These are phyloP conservation scores for Sylvia atricapilla DNA, from an alignment of 2,113 vertebrate genomes.

Conservation along the genomic window DNA sequence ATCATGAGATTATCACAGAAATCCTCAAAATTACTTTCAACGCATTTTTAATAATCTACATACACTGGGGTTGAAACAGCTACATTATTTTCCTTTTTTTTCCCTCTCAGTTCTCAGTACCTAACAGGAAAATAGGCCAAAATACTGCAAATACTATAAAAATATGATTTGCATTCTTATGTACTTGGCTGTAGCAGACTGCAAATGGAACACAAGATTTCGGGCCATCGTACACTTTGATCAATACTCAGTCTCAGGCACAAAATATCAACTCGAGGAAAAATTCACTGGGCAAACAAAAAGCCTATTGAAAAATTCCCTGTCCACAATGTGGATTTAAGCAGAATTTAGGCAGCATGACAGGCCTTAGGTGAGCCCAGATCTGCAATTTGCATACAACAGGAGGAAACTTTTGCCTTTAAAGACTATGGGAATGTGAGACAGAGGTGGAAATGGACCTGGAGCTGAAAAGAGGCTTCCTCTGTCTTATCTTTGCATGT, in stretches of 20 bases:
- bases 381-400: background rate
- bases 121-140: background rate
- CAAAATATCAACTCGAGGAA: background rate
- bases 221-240: background rate
- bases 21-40: background rate
- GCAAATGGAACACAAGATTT: background rate
- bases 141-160: background rate
- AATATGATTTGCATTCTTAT: background rate
- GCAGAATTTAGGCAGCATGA: background rate
- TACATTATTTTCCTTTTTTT: background rate
- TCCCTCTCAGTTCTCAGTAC: background rate
- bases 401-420: background rate
- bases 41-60: background rate
- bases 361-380: background rate
- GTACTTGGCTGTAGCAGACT: background rate
- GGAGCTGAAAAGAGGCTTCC: background rate
- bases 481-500: background rate
- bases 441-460: background rate
- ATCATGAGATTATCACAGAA: background rate
- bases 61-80: background rate
- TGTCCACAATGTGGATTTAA: background rate
- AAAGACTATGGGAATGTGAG: background rate
- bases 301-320: background rate
- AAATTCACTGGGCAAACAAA: background rate
- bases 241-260: background rate